Evolutionary conservation across 2,797 vertebrate species (phyloP).

Genomic region (Sphaeramia orbicularis): DNA sequence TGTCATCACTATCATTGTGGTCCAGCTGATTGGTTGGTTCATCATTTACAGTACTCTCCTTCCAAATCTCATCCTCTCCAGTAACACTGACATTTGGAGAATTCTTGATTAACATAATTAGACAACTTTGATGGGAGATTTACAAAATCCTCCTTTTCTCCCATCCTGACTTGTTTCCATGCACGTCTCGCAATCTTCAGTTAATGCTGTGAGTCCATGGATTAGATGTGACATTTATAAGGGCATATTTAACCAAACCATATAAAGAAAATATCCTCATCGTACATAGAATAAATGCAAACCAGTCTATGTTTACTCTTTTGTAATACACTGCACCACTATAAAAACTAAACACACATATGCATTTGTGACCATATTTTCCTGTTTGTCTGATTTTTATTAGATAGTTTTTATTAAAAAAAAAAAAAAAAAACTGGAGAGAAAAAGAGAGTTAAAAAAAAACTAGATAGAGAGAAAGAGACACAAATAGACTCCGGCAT

Average conservation of each 20-base stretch:
- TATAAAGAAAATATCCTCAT: conserved; percentile 56
- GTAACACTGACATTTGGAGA: conserved; percentile 94
- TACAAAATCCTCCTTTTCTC: conserved; percentile 88
- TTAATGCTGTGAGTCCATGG: conserved; percentile 76
- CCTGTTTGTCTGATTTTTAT: conserved; percentile 15
- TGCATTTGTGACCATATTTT: too few relatives aligned
- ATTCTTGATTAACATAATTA: conserved; percentile 98
- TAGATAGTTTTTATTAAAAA: conserved; percentile 13
- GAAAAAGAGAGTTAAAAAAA: conserved; percentile 32
- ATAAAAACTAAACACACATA: conserved; percentile 2
- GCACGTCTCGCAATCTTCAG: conserved; percentile 70
- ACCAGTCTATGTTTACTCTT: conserved; percentile 50
- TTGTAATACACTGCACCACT: not conserved
- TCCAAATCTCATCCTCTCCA: conserved; percentile 90
- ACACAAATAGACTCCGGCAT: conserved; percentile 59
- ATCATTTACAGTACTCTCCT: conserved; percentile 82
- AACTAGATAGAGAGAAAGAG: conserved; percentile 41
- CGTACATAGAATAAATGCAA: conserved; percentile 28
- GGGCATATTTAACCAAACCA: conserved; percentile 70
- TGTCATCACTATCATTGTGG: conserved; percentile 62
- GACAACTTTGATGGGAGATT: conserved; percentile 94
- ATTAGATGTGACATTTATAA: conserved; percentile 86
- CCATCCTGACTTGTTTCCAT: conserved; percentile 76
- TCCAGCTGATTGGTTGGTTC: conserved; percentile 74
- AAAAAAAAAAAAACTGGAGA: conserved; percentile 32